These are phyloP conservation scores for Orussus abietinus DNA, from an alignment of 1,140 invertebrate genomes.

Conservation along the genomic window DNA sequence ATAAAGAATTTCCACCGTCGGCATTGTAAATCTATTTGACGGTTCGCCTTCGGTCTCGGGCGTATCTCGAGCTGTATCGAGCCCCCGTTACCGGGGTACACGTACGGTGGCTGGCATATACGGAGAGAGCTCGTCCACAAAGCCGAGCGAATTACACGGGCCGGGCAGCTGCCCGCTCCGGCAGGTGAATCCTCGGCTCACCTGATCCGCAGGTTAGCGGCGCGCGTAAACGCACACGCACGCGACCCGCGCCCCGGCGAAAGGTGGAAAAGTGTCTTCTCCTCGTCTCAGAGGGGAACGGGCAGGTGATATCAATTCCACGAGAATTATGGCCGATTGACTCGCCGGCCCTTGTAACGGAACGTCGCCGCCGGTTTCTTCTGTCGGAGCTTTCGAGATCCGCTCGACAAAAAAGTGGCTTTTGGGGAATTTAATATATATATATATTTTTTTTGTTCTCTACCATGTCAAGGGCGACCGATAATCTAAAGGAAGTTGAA, in stretches of 20 bases:
- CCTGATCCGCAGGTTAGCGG: slow-evolving; percentile 35
- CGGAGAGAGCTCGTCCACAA: slow-evolving; percentile 31
- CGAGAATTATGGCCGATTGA: slow-evolving; percentile 45
- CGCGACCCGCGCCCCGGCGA: slow-evolving; percentile 22
- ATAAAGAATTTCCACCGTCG: neutral
- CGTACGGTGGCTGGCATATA: slow-evolving; percentile 25
- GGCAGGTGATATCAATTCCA: slow-evolving; percentile 50
- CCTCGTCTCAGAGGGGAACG: slow-evolving; percentile 13
- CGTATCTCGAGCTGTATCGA: slow-evolving; percentile 1
- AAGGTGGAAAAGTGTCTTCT: slow-evolving; percentile 35
- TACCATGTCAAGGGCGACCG: too few species aligned
- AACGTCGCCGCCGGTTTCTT: too few species aligned
- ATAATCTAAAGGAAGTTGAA: too few species aligned
- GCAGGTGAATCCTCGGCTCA: slow-evolving; percentile 52
- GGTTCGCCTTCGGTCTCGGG: neutral
- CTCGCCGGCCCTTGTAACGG: too few species aligned
- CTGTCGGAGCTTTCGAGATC: too few species aligned
- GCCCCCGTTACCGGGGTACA: neutral
- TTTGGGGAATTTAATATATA: too few species aligned
- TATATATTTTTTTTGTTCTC: too few species aligned
- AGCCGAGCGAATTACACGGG: slow-evolving; percentile 50
- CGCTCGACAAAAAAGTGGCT: too few species aligned
- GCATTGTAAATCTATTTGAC: neutral
- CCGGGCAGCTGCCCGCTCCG: slow-evolving; percentile 40
- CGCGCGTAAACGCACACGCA: slow-evolving; percentile 15